Percentiles rank a stretch among this genome's conserved stretches.
Evolutionary conservation across 2,888 invertebrate species (phyloP).

Genomic region (Aplocera efformata): DNA sequence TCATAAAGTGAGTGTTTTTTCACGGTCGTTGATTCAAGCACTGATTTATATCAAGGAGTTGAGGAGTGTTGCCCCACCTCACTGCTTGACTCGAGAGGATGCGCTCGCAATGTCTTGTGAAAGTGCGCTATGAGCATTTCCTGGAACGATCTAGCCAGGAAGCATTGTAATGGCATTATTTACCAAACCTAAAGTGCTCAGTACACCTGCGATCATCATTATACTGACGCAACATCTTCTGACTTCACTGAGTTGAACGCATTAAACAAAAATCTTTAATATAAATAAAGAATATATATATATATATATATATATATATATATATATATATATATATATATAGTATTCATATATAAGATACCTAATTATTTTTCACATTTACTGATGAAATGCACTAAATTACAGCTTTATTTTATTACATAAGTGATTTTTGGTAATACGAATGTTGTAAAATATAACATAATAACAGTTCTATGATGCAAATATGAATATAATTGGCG

Average conservation of each 20-base stretch:
- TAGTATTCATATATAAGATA: too few relatives aligned
- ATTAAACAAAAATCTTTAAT: background rate
- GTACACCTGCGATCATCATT: slow-evolving; percentile 47
- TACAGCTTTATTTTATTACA: slow-evolving; percentile 16
- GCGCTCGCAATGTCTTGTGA: slow-evolving; percentile 39
- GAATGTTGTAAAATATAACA: slow-evolving; percentile 30
- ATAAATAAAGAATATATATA: too few relatives aligned
- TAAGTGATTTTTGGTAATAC: slow-evolving; percentile 14
- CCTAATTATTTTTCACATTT: too few relatives aligned
- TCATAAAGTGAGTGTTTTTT: slow-evolving; percentile 12
- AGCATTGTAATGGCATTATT: slow-evolving; percentile 42
- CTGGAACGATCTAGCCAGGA: slow-evolving; percentile 46
- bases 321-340: too few relatives aligned
- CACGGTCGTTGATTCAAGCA: slow-evolving; percentile 17
- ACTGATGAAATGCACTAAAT: too few relatives aligned
- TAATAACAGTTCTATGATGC: slow-evolving; percentile 39
- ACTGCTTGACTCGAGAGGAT: slow-evolving; percentile 25
- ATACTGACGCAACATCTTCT: slow-evolving; percentile 42
- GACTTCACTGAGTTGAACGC: slow-evolving; percentile 16
- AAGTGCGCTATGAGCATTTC: slow-evolving; percentile 50
- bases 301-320: too few relatives aligned
- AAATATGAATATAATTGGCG: slow-evolving; percentile 58
- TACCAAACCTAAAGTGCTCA: slow-evolving; percentile 42
- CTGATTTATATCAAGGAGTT: slow-evolving; percentile 21
- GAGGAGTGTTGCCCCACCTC: slow-evolving; percentile 3